Base-by-base conservation (phyloP, 2,888 invertebrate genomes). In the Polymixis lichenea region DNA sequence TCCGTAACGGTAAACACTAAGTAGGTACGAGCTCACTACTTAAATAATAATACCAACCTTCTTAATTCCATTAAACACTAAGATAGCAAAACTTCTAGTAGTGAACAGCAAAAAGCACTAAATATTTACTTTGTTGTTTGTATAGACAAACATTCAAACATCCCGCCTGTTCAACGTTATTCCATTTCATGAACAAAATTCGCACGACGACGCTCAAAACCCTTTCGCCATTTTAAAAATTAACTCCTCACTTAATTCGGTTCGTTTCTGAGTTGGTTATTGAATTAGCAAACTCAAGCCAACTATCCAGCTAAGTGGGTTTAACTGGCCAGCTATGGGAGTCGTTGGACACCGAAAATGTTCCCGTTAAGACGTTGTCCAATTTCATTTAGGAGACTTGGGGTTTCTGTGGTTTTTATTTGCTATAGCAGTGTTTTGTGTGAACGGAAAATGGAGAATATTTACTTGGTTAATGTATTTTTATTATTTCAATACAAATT, bases 261-360 rank as follows among this genome's bases (percentile, higher is more conserved):
- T 84, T 83, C 77, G 79, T 84, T 84, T 81, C 82, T 76, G 78
- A 76, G 70, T 77, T 49, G 76, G 82, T 88, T 89, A 90, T 90
- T 87, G 87, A 89, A 89, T 90, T 90, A 90, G 86, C 80, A 72
- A 87, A 90, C 88, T 90, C 90, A 88, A 90, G 83, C 84, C 78
- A 88, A 90, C 89, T 90, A 88, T 88, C 83, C 83, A 49, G 61
- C 75, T 78, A 80, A 89, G 82, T 83, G 79, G 78, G 78, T 80
- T 82, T 75, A 75, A 61, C 69, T 62, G 71, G 66, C 67, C 77
- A 75, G 80, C 72, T 68, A 61, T 78, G 74, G 64, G 60, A 85
- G 65, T 72, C 73, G 64, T n/a, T 38, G 62, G 83, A 76, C 72
- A 74, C 68, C 83, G 74, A 85, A 84, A 84, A 83, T 76, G 78